Conservation (phyloP, 2,888 invertebrate species). For the Tinea trinotella region DNA sequence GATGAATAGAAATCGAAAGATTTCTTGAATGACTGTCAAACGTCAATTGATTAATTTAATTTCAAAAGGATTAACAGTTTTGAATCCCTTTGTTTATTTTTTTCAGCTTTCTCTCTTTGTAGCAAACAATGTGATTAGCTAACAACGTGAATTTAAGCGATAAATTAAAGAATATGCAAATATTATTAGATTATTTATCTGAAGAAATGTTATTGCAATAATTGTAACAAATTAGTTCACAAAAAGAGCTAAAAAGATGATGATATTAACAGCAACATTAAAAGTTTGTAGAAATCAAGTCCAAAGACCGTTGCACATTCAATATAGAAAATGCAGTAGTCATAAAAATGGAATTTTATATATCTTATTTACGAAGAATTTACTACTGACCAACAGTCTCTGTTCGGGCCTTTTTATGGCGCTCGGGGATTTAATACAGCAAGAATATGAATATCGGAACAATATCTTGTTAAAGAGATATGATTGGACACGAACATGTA, state of each 20-base stretch:
- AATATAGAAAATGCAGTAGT: neutral
- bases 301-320: neutral
- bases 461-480: conserved; percentile 51
- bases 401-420: conserved; percentile 85
- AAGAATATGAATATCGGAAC: conserved; percentile 78
- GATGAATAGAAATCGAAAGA: too few relatives aligned
- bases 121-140: too few relatives aligned
- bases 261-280: too few relatives aligned
- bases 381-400: conserved; percentile 83
- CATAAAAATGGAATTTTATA: neutral
- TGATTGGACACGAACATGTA: conserved; percentile 75
- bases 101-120: too few relatives aligned
- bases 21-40: too few relatives aligned
- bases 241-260: neutral
- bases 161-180: too few relatives aligned
- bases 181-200: too few relatives aligned
- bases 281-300: neutral
- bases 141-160: too few relatives aligned
- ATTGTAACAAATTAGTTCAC: neutral
- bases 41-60: too few relatives aligned
- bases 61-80: too few relatives aligned
- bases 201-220: neutral
- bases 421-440: conserved; percentile 84
- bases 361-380: conserved; percentile 77
- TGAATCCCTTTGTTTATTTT: too few relatives aligned